Evolutionary conservation across 2,113 vertebrate genomes (phyloP).

Genomic region (Myiozetetes cayanensis): DNA sequence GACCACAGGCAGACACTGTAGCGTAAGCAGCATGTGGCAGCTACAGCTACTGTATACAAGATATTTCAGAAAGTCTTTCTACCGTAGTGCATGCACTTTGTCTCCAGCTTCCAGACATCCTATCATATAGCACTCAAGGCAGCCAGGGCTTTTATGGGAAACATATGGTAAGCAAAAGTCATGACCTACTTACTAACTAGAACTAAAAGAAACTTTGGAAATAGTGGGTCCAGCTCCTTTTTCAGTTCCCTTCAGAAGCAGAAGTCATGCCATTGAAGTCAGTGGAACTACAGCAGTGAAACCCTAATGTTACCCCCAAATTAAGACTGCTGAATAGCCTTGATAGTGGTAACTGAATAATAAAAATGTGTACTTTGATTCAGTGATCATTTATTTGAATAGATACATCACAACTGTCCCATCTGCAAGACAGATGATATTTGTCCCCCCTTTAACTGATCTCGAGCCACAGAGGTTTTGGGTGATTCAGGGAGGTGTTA

Average conservation of each 20-base stretch:
- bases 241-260: background rate
- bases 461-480: background rate
- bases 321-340: background rate
- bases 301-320: background rate
- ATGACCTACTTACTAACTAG: background rate
- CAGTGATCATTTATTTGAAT: background rate
- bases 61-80: conserved; percentile 20
- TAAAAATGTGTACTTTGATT: background rate
- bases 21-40: conserved; percentile 55
- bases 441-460: background rate
- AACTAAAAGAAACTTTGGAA: conserved; percentile 17
- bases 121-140: conserved; percentile 52
- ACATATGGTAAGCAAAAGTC: conserved; percentile 51
- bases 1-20: conserved; percentile 69
- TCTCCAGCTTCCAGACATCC: conserved; percentile 60
- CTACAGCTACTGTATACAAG: conserved; percentile 61
- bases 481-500: background rate
- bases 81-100: conserved; percentile 5
- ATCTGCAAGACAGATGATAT: background rate
- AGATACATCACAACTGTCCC: background rate
- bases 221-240: background rate
- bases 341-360: background rate
- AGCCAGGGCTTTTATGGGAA: conserved; percentile 69
- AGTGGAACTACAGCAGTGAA: background rate
- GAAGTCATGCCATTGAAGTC: background rate